Evolutionary conservation across 2,797 vertebrate species (phyloP).

Genomic region (Urophycis tenuis): DNA sequence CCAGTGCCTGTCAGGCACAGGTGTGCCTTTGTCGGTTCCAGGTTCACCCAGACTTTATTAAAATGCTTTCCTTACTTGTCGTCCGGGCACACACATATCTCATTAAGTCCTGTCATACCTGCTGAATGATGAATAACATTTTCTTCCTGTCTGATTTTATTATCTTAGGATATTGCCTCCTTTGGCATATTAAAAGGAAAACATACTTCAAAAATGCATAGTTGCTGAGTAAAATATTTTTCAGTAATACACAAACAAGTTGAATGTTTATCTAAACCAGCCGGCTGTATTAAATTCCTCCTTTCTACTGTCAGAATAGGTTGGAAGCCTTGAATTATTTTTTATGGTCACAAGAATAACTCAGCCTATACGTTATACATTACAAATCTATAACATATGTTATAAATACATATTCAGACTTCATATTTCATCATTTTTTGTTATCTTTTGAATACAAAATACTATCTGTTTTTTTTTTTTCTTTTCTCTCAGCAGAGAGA

Average conservation of each 20-base stretch:
- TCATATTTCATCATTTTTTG: not conserved
- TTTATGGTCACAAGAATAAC: not conserved
- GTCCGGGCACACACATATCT: not conserved
- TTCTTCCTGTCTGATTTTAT: not conserved
- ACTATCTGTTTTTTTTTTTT: too few relatives aligned
- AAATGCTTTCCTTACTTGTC: not conserved
- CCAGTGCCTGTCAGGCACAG: conserved; percentile 69
- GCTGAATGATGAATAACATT: not conserved
- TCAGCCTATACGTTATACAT: not conserved
- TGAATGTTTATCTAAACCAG: not conserved
- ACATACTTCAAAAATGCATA: not conserved
- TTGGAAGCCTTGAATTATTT: not conserved
- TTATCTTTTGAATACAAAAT: too few relatives aligned
- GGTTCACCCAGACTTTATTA: conserved; percentile 67
- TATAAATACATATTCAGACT: not conserved
- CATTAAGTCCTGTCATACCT: not conserved
- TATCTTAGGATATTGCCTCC: not conserved
- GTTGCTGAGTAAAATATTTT: not conserved
- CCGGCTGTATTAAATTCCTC: not conserved
- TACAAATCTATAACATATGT: too few relatives aligned
- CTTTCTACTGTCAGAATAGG: not conserved
- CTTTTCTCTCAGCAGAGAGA: too few relatives aligned
- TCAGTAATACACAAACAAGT: not conserved
- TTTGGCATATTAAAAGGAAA: not conserved
- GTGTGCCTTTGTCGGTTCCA: conserved; percentile 76